A percentile compares a stretch with the other conserved stretches of the same genome.
phyloP scores from a whole-genome alignment of 2,113 vertebrate species.

The Cryptotis parvus region DNA sequence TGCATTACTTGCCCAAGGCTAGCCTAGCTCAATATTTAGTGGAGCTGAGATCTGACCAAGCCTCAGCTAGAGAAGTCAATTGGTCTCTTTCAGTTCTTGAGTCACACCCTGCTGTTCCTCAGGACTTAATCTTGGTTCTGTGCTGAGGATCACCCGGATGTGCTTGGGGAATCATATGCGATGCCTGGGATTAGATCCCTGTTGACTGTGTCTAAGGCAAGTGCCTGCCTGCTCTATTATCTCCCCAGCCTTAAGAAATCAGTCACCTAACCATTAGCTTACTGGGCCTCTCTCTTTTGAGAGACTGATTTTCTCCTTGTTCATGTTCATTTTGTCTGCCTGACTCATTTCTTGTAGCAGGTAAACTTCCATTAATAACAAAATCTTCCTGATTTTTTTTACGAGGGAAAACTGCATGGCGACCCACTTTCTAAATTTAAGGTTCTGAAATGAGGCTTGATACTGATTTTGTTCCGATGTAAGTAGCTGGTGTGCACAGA shows the following conservation, averaged over 20 bases:
- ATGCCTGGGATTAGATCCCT: too few species aligned
- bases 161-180: too few species aligned
- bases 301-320: not conserved
- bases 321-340: not conserved
- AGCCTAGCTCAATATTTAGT: not conserved
- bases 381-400: slow-evolving; percentile 4
- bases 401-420: slow-evolving; percentile 7
- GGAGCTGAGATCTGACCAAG: not conserved
- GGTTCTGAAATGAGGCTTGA: slow-evolving; percentile 7
- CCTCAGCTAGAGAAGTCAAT: not conserved
- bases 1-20: not conserved
- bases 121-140: too few species aligned
- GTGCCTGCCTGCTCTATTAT: too few species aligned
- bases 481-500: not conserved
- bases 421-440: slow-evolving; percentile 2
- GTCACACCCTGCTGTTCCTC: too few species aligned
- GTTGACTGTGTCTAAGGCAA: too few species aligned
- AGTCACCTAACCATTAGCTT: not conserved
- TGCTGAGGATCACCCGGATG: too few species aligned
- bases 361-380: slow-evolving; percentile 26
- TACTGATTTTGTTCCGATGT: slow-evolving; percentile 26
- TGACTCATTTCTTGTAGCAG: not conserved
- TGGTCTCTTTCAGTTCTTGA: too few species aligned
- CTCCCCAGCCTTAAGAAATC: not conserved
- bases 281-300: not conserved